These are phyloP conservation scores for Falco novaeseelandiae DNA, from an alignment of 2,797 vertebrate genomes.

Conservation along the genomic window DNA sequence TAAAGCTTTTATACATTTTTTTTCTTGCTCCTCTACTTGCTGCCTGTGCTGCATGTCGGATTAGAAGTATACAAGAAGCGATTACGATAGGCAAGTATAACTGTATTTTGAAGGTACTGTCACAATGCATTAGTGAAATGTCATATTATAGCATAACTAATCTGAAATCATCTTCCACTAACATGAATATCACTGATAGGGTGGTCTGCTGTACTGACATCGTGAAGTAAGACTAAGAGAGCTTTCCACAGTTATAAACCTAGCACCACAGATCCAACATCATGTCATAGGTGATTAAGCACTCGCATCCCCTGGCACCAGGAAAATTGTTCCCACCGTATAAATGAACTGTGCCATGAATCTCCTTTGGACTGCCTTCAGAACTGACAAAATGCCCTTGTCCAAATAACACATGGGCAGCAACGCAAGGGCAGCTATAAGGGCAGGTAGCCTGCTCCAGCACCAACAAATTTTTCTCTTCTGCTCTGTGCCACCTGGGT, in stretches of 20 bases:
- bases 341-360: background rate
- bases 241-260: constrained; percentile 38
- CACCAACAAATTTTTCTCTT: background rate
- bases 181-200: constrained; percentile 34
- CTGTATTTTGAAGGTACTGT: constrained; percentile 40
- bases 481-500: background rate
- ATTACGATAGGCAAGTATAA: background rate
- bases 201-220: constrained; percentile 55
- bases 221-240: constrained; percentile 35
- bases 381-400: background rate
- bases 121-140: constrained; percentile 65
- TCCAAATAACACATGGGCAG: background rate
- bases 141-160: constrained; percentile 46
- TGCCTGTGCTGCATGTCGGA: background rate
- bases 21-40: background rate
- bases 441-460: background rate
- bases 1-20: background rate
- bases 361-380: background rate
- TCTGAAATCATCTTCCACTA: constrained; percentile 53
- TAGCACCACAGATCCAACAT: constrained; percentile 12
- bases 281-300: constrained; percentile 48
- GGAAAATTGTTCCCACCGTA: constrained; percentile 16
- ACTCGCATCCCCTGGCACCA: constrained; percentile 26
- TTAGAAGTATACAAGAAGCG: background rate
- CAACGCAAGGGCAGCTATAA: background rate